Base-by-base conservation (phyloP, 2,113 vertebrate genomes). In the Rhynchomys soricoides region DNA sequence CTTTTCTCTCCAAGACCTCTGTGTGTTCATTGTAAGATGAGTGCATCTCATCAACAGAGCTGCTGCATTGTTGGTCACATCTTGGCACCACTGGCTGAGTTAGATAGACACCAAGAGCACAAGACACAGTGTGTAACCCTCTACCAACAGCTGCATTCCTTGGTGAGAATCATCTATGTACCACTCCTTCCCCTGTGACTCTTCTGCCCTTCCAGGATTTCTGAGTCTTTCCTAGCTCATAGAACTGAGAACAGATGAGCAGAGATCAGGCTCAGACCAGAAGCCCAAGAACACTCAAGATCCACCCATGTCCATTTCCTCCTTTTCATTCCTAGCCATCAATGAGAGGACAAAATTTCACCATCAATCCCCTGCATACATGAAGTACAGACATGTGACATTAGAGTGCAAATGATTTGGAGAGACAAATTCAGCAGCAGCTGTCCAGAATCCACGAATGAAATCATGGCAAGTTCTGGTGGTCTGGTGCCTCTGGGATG, bases 1-100 rank as follows among this genome's bases (percentile, higher is more conserved):
- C 9, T 10, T 37, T 64, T 59, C 0, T 7, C 10, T 7, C 2
- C 7, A 2, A 0, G 0, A 13, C 3, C 1, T 16, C 68, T 1
- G 19, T 19, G 0, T 74, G 31, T 22, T 43, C 24, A 8, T 31
- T 43, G 16, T 6, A 16, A 59, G 3, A 10, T 11, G 17, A 2
- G 11, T 3, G 40, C 19, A 6, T 26, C 4, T 34, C 29, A 24
- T 37, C 43, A 37, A 0, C 19, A 71, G 52, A 6, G 22, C 3
- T 43, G 10, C 57, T 11, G 0, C 11, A 5, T 48, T 4, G 21
- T 77, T 75, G 50, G 4, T 62, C 57, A 1, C 1, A 12, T 52
- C 43, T 48, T 31, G 11, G 19, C 31, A 24, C 19, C 9, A 2
- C 37, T 52, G 13, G 7, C 43, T 21, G 15, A 4, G 22, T 0